A percentile compares a stretch with the other conserved stretches of the same genome.
phyloP scores from a whole-genome alignment of 2,888 invertebrate genomes.

The Drosophila percnosoma region DNA sequence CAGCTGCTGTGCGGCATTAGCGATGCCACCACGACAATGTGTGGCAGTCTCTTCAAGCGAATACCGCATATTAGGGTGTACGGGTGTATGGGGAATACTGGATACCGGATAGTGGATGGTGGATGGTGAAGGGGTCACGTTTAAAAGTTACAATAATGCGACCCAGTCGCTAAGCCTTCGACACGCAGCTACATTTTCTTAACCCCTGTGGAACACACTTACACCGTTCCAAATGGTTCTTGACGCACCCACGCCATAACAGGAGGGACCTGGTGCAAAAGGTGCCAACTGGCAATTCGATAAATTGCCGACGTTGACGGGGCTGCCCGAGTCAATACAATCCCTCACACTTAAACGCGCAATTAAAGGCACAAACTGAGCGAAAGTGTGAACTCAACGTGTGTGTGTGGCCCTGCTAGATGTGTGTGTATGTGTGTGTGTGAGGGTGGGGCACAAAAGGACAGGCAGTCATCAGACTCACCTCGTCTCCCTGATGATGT shows the following conservation, averaged over 20 bases:
- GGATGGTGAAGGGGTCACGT: background rate
- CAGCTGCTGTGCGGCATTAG: constrained; percentile 50
- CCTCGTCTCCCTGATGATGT: background rate
- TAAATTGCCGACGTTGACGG: constrained; percentile 33
- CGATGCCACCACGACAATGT: constrained; percentile 33
- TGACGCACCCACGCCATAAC: background rate
- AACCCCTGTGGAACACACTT: constrained; percentile 11
- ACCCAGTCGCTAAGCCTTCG: constrained; percentile 29
- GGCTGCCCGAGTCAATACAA: constrained; percentile 46
- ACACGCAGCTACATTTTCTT: constrained; percentile 34
- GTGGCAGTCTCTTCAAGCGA: constrained; percentile 2
- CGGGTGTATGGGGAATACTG: background rate
- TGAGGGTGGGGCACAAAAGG: background rate
- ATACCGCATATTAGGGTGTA: background rate
- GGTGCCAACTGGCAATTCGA: constrained; percentile 39
- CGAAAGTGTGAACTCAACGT: constrained; percentile 16
- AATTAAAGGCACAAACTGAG: constrained; percentile 48
- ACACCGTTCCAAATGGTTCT: constrained; percentile 36
- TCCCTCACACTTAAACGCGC: constrained; percentile 48
- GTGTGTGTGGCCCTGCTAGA: background rate
- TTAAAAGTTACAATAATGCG: constrained; percentile 54
- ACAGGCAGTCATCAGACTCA: constrained; percentile 1
- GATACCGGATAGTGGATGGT: background rate
- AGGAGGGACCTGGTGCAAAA: background rate
- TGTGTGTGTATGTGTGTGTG: background rate